Percentiles rank a stretch among this genome's conserved stretches.
Evolutionary conservation across 2,888 invertebrate species (phyloP).

Genomic region (Sarcophaga subvicina): DNA sequence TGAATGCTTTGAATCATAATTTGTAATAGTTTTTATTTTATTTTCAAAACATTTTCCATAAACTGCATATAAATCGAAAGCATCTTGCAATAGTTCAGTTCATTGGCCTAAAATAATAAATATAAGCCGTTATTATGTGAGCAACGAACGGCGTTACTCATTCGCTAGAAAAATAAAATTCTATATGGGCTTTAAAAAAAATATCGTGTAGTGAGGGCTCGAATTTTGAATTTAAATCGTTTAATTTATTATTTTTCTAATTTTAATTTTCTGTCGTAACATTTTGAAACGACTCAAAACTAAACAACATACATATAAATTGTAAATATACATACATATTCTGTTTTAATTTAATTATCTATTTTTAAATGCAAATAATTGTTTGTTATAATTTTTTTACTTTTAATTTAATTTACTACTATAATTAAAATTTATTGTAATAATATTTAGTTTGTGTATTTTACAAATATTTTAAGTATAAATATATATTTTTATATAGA

Average conservation of each 20-base stretch:
- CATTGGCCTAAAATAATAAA: slow-evolving; percentile 15
- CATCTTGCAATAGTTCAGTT: slow-evolving; percentile 4
- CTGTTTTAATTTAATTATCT: slow-evolving; percentile 47
- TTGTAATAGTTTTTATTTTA: no score
- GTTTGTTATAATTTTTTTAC: slow-evolving; percentile 57
- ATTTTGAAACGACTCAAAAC: slow-evolving; percentile 32
- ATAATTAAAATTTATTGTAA: slow-evolving; percentile 40
- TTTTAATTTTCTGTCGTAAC: slow-evolving; percentile 5
- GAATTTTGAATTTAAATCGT: slow-evolving; percentile 35
- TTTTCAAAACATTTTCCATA: no score
- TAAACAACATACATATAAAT: slow-evolving; percentile 28
- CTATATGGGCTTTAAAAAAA: slow-evolving; percentile 39
- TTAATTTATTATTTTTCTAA: slow-evolving; percentile 15
- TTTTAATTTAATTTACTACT: slow-evolving; percentile 54
- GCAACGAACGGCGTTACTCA: slow-evolving; percentile 36
- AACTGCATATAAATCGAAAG: no score
- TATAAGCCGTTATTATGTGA: not conserved
- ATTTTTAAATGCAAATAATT: slow-evolving; percentile 52
- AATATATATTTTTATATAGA: slow-evolving; percentile 64
- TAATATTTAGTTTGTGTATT: slow-evolving; percentile 50
- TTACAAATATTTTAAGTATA: slow-evolving; percentile 61
- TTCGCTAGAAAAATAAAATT: slow-evolving; percentile 4
- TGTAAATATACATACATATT: slow-evolving; percentile 65
- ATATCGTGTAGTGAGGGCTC: slow-evolving; percentile 20
- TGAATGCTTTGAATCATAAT: no score